phyloP scores from a whole-genome alignment of 2,888 invertebrate genomes.

The Gnatocerus cornutus region DNA sequence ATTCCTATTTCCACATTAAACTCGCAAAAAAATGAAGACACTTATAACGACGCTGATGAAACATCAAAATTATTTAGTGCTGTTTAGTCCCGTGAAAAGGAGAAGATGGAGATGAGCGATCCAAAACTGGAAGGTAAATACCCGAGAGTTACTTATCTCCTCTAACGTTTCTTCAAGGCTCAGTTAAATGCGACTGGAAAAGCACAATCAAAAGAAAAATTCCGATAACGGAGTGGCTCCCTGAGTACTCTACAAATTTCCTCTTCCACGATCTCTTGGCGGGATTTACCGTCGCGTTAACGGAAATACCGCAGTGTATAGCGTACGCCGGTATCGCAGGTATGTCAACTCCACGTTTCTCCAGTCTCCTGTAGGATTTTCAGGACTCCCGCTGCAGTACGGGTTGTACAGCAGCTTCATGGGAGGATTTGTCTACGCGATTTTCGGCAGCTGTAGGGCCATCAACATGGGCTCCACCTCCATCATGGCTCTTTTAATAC shows the following conservation, averaged over 20 bases:
- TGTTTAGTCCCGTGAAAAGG: constrained; percentile 1
- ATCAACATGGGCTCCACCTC: constrained; percentile 88
- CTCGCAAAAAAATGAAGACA: constrained; percentile 18
- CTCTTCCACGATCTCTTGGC: constrained; percentile 22
- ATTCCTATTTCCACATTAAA: constrained; percentile 3
- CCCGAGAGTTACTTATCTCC: too few relatives aligned
- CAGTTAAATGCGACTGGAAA: constrained; percentile 2
- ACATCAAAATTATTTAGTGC: background rate
- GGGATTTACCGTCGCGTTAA: constrained; percentile 19
- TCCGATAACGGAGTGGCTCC: constrained; percentile 8
- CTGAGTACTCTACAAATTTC: background rate
- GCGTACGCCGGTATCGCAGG: constrained; percentile 26
- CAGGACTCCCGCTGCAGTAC: constrained; percentile 63
- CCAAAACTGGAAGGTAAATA: too few relatives aligned
- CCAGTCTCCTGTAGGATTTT: background rate
- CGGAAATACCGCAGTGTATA: constrained; percentile 22
- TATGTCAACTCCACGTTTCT: background rate
- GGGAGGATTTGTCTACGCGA: constrained; percentile 74
- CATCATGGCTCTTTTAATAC: constrained; percentile 88
- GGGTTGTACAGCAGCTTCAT: constrained; percentile 84
- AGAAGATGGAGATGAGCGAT: constrained; percentile 6
- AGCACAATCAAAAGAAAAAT: constrained; percentile 4
- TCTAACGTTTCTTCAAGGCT: too few relatives aligned
- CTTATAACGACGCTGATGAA: background rate
- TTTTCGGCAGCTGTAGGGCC: constrained; percentile 75